Evolutionary conservation across 35 echinoderm and acorn worm species (phyloP).

Genomic region (Strongylocentrotus purpuratus): DNA sequence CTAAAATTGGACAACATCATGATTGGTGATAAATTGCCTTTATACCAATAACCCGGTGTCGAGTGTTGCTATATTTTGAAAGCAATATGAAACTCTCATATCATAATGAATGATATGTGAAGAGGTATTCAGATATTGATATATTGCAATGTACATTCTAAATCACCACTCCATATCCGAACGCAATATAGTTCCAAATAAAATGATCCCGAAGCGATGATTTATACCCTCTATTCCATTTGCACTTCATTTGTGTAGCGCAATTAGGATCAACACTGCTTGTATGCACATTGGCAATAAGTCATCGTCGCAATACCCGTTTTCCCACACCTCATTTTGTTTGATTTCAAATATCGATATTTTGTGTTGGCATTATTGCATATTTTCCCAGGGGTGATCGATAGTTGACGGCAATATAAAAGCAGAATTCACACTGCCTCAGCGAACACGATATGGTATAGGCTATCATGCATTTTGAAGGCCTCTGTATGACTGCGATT

Average conservation of each 20-base stretch:
- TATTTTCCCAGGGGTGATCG: background rate
- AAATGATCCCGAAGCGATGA: background rate
- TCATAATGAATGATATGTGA: background rate
- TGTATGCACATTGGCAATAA: constrained; percentile 4
- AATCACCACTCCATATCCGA: background rate
- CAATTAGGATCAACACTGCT: no score
- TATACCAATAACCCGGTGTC: background rate
- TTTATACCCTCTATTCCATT: background rate
- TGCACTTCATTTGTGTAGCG: background rate
- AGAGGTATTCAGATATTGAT: background rate
- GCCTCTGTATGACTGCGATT: background rate
- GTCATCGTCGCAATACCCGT: background rate
- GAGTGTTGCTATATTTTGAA: background rate
- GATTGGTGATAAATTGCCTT: no score
- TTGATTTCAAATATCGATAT: background rate
- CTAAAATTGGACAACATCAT: no score
- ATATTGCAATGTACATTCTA: background rate
- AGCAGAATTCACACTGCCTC: background rate
- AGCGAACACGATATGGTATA: background rate
- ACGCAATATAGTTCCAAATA: background rate
- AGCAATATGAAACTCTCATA: background rate
- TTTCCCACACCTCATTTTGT: background rate
- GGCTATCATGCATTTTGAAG: background rate
- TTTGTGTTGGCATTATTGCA: background rate
- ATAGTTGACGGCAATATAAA: background rate